Percentiles rank a stretch among this genome's conserved stretches.
Evolutionary conservation across 1,140 invertebrate genomes (phyloP).

Genomic region (Parapsyche elsis): DNA sequence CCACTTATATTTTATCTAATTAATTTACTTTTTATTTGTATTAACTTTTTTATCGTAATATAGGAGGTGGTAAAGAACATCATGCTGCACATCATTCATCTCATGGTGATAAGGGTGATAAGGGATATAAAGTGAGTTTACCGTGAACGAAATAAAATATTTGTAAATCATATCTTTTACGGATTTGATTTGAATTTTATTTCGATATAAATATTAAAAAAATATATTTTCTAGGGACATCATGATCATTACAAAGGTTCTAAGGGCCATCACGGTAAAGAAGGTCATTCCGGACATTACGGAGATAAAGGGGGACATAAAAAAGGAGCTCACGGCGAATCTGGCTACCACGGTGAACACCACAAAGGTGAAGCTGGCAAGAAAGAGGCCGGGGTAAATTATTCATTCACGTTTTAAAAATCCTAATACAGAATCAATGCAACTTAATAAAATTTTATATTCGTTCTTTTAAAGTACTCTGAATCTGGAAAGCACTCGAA

Average conservation of each 20-base stretch:
- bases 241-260: conserved; percentile 72
- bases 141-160: not conserved
- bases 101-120: conserved; percentile 69
- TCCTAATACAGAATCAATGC: not conserved
- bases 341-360: conserved; percentile 70
- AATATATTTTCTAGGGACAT: conserved; percentile 58
- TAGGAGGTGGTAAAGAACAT: conserved; percentile 63
- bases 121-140: conserved; percentile 67
- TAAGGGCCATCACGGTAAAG: conserved; percentile 75
- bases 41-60: conserved; percentile 17
- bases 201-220: conserved; percentile 14
- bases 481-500: conserved; percentile 76
- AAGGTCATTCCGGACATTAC: conserved; percentile 70
- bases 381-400: conserved; percentile 63
- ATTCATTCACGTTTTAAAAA: not conserved
- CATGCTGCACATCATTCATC: conserved; percentile 65
- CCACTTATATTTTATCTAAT: too few relatives aligned
- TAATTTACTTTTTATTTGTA: not conserved
- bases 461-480: conserved; percentile 62
- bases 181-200: too few relatives aligned
- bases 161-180: not conserved
- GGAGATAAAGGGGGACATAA: conserved; percentile 72
- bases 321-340: conserved; percentile 72
- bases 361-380: conserved; percentile 69
- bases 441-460: not conserved